Base-by-base conservation (phyloP, 2,888 invertebrate genomes). In the Lycia hirtaria region DNA sequence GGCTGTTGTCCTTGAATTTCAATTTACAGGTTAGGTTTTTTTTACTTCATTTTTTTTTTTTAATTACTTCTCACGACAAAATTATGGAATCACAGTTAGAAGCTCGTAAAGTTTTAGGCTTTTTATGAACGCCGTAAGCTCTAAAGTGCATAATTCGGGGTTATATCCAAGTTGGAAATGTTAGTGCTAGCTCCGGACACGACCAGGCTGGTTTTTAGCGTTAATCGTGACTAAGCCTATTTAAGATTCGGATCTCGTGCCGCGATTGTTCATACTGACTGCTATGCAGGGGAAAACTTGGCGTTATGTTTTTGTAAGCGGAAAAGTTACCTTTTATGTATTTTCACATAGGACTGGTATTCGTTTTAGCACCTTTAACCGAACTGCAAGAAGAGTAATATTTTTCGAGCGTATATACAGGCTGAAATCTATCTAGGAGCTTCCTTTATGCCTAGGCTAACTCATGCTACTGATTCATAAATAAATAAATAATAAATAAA, bases 181-280 rank as follows among this genome's bases (percentile, higher is more conserved):
- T 45, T 40, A 61, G 50, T 55, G 48, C 43, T 56, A 49, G 41
- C 60, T 55, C 68, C 67, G 69, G 68, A 69, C 73, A 66, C 69
- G 70, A 73, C 70, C 68, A 60, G 65, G 65, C 68, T 69, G 65
- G 64, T 65, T 71, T 71, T 71, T 67, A 75, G 65, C 67, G 73
- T 68, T 67, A 68, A 72, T 88, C 90, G 89, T 91, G 90, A 90
- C 88, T 84, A 75, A 73, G 60, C 70, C 83, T 86, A 81, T 80
- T 90, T 89, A 83, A 87, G 87, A 91, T 91, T 88, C 86, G 65
- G 73, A 88, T 88, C 89, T 79, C 78, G 85, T 70, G 60, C 72
- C 75, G 69, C 81, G 83, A 87, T 85, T 86, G 88, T 83, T 87
- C 90, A 87, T 87, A 85, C 83, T 79, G 82, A 87, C 81, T 63